Conservation (phyloP, 2,888 invertebrate species). For the Sylvicola cinctus region DNA sequence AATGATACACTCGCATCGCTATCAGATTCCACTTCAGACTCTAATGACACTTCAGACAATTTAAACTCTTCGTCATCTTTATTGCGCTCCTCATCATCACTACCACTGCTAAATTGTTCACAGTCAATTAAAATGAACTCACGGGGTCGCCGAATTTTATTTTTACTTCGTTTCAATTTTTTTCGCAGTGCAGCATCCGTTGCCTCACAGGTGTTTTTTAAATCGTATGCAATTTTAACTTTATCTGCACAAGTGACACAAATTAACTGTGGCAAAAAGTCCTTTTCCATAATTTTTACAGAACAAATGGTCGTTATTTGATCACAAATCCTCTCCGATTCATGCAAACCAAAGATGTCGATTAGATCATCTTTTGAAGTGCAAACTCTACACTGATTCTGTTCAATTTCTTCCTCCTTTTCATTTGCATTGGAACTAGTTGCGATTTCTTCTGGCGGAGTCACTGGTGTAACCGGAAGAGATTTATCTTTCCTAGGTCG, state of each 20-base stretch:
- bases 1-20: slow-evolving; percentile 12
- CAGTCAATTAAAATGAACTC: slow-evolving; percentile 24
- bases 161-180: slow-evolving; percentile 21
- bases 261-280: slow-evolving; percentile 25
- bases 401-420: slow-evolving; percentile 13
- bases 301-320: slow-evolving; percentile 23
- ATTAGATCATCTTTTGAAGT: slow-evolving; percentile 16
- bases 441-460: too few relatives aligned
- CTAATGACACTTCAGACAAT: slow-evolving; percentile 22
- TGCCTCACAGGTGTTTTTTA: slow-evolving; percentile 20
- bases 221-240: slow-evolving; percentile 20
- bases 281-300: slow-evolving; percentile 21
- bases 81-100: slow-evolving; percentile 13
- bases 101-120: slow-evolving; percentile 11
- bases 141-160: slow-evolving; percentile 16
- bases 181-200: slow-evolving; percentile 23
- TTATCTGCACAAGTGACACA: slow-evolving; percentile 21
- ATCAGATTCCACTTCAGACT: slow-evolving; percentile 16
- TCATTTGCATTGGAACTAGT: slow-evolving; percentile 4
- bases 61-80: slow-evolving; percentile 22
- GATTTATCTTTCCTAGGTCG: too few relatives aligned
- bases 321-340: slow-evolving; percentile 18
- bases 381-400: slow-evolving; percentile 23
- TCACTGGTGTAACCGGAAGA: too few relatives aligned
- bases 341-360: slow-evolving; percentile 17